phyloP scores from a whole-genome alignment of 2,113 vertebrate genomes.

The Clarias gariepinus region DNA sequence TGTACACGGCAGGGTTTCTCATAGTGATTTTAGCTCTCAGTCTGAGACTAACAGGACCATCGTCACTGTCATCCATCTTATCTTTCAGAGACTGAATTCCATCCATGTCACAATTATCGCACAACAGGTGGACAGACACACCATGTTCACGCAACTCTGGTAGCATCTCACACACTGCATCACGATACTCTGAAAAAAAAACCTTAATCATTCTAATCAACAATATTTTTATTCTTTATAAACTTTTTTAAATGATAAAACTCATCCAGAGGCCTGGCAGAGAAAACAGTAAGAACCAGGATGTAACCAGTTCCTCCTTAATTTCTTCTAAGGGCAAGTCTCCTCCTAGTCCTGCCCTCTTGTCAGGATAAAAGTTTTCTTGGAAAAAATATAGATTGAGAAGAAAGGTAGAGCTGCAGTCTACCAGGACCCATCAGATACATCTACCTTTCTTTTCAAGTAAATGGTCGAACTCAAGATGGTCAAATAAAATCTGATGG shows the following conservation, averaged over 20 bases:
- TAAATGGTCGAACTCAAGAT: neutral
- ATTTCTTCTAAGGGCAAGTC: neutral
- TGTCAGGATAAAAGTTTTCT: neutral
- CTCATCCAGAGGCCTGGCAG: too few relatives aligned
- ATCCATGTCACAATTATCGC: conserved; percentile 61
- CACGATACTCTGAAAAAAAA: conserved; percentile 68
- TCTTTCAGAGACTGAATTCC: conserved; percentile 71
- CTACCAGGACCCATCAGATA: neutral
- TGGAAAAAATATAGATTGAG: neutral
- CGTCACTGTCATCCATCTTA: conserved; percentile 73
- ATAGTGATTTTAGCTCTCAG: conserved; percentile 71
- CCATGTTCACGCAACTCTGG: conserved; percentile 71
- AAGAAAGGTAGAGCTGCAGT: neutral
- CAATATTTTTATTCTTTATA: too few relatives aligned
- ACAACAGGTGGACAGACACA: conserved; percentile 71
- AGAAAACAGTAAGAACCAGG: neutral
- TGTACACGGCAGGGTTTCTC: conserved; percentile 70
- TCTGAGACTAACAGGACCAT: conserved; percentile 67
- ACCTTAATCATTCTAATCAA: neutral
- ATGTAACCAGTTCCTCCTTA: neutral
- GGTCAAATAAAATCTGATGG: neutral
- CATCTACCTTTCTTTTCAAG: neutral
- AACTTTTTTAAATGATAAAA: too few relatives aligned
- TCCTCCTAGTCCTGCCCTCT: neutral
- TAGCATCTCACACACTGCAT: conserved; percentile 78